A percentile compares a stretch with the other conserved stretches of the same genome.
These are phyloP conservation scores for Thereva unica DNA, from an alignment of 2,888 invertebrate genomes.

Conservation along the genomic window DNA sequence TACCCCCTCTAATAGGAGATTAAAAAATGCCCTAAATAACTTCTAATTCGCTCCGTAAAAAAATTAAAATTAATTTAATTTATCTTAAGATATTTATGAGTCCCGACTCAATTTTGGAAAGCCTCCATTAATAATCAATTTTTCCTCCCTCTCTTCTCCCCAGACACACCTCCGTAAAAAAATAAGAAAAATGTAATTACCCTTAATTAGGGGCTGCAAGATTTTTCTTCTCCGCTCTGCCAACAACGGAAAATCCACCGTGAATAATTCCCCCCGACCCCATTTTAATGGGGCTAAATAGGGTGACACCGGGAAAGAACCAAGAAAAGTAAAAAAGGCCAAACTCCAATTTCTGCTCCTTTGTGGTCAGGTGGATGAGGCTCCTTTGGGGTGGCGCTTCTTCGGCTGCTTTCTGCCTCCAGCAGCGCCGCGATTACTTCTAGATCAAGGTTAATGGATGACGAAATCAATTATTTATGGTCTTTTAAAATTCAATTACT, in stretches of 20 bases:
- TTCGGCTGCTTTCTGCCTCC: conserved; percentile 7
- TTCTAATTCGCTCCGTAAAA: conserved; percentile 1
- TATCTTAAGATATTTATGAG: conserved; percentile 20
- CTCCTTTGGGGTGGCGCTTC: neutral
- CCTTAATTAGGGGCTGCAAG: conserved; percentile 31
- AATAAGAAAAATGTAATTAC: conserved; percentile 33
- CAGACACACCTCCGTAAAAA: no score
- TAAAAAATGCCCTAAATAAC: no score
- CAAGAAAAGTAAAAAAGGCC: conserved; percentile 8
- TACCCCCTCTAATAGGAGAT: no score
- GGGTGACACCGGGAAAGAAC: no score
- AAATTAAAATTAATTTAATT: conserved; percentile 10
- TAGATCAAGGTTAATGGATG: conserved; percentile 30
- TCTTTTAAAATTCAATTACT: conserved; percentile 33
- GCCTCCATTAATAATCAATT: conserved; percentile 35
- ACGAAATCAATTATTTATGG: conserved; percentile 34
- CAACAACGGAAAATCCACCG: conserved; percentile 10
- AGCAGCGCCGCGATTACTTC: no score
- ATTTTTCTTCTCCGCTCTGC: conserved; percentile 9
- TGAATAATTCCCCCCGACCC: conserved; percentile 22
- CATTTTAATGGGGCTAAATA: neutral
- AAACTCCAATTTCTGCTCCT: conserved; percentile 19
- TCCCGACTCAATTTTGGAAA: conserved; percentile 17
- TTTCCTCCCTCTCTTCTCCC: no score
- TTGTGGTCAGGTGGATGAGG: conserved; percentile 17